These are phyloP conservation scores for Brachypalpus laphriformis DNA, from an alignment of 2,888 invertebrate species.

Conservation along the genomic window DNA sequence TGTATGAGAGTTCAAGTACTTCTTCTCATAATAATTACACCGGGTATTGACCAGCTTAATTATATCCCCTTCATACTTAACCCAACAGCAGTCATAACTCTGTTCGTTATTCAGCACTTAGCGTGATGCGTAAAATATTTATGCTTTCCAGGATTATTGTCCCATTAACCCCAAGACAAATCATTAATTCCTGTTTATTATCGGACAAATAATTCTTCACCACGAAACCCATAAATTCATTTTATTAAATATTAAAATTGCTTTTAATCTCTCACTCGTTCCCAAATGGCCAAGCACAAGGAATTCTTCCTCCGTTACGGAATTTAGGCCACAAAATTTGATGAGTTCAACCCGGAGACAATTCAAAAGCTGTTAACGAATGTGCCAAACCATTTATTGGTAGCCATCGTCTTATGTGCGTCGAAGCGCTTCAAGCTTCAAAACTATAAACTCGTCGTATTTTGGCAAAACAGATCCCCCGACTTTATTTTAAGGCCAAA, in stretches of 20 bases:
- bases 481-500: neutral
- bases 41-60: neutral
- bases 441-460: neutral
- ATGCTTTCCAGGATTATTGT: slow-evolving; percentile 18
- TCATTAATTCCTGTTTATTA: slow-evolving; percentile 44
- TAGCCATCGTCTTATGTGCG: neutral
- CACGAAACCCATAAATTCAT: slow-evolving; percentile 7
- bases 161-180: slow-evolving; percentile 29
- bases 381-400: slow-evolving; percentile 3
- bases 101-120: neutral
- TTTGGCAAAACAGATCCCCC: neutral
- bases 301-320: neutral
- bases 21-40: neutral
- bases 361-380: slow-evolving; percentile 4
- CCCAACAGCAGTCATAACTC: neutral
- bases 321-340: neutral
- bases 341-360: neutral
- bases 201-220: slow-evolving; percentile 21
- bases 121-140: slow-evolving; percentile 14
- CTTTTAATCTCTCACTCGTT: slow-evolving; percentile 13
- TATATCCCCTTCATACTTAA: neutral
- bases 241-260: slow-evolving; percentile 28
- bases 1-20: neutral
- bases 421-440: neutral
- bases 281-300: neutral